Conservation (phyloP, 2,797 vertebrate species). For the Prionace glauca region DNA sequence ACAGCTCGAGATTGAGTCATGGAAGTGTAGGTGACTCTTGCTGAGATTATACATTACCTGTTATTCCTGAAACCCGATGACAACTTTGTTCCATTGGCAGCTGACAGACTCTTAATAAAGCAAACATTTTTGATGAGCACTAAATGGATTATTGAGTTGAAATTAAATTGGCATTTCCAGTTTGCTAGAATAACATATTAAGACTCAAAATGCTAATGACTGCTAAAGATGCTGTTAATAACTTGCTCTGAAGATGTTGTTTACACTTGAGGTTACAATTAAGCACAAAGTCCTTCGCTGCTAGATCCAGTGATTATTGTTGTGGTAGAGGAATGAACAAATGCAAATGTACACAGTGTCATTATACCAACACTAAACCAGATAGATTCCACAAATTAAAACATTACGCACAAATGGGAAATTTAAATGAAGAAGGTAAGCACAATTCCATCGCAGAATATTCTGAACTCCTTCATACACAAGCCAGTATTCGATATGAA, state of each 20-base stretch:
- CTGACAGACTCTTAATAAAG: slow-evolving; percentile 1
- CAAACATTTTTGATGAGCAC: slow-evolving; percentile 4
- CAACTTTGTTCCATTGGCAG: background rate
- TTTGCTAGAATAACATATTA: background rate
- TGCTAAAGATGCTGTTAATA: slow-evolving; percentile 7
- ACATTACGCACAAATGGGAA: background rate
- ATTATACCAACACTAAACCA: background rate
- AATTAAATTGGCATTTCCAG: slow-evolving; percentile 17
- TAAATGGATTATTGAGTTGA: background rate
- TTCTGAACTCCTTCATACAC: background rate
- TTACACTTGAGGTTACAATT: background rate
- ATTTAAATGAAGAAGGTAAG: background rate
- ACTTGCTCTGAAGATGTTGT: background rate
- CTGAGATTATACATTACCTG: background rate
- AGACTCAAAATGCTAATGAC: slow-evolving; percentile 16
- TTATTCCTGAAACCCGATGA: background rate
- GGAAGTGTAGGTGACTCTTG: background rate
- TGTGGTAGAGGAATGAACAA: background rate
- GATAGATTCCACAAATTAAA: background rate
- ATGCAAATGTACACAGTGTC: background rate
- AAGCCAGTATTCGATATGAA: background rate
- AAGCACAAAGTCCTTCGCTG: background rate
- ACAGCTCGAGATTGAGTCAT: background rate
- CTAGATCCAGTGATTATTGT: background rate
- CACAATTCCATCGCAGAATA: background rate